Conservation (phyloP, 2,888 invertebrate genomes). For the Lobophora halterata region DNA sequence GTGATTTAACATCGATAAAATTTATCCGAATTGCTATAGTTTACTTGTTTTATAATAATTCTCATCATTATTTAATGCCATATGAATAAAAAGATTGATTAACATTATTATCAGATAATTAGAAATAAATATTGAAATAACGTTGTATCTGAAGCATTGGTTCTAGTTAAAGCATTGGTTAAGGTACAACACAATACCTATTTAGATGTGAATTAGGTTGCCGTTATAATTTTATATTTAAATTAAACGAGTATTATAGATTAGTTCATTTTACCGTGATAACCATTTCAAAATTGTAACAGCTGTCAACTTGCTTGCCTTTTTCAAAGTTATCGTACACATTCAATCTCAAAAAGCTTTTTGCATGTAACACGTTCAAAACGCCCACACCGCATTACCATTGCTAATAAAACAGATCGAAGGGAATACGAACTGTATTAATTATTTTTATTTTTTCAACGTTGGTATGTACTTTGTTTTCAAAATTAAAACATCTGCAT, state of each 20-base stretch:
- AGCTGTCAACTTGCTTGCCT: slow-evolving; percentile 32
- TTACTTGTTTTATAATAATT: no score
- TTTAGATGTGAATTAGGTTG: no score
- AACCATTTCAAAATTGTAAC: slow-evolving; percentile 32
- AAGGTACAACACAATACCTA: no score
- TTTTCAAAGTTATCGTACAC: slow-evolving; percentile 31
- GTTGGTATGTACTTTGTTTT: slow-evolving; percentile 10
- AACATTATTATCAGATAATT: no score
- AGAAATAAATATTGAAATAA: no score
- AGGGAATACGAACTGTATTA: slow-evolving; percentile 14
- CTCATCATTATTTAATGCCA: no score
- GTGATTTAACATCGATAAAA: no score
- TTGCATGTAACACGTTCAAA: slow-evolving; percentile 31
- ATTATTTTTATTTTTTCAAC: slow-evolving; percentile 8
- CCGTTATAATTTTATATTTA: no score
- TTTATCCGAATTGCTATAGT: no score
- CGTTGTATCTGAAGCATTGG: no score
- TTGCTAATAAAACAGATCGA: slow-evolving; percentile 29
- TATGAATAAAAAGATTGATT: no score
- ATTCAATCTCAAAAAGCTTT: slow-evolving; percentile 29
- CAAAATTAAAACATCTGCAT: slow-evolving; percentile 7
- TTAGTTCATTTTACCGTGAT: slow-evolving; percentile 9
- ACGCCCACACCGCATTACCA: slow-evolving; percentile 34
- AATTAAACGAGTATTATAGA: neutral
- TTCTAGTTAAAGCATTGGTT: no score